Evolutionary conservation across 1,140 invertebrate species (phyloP).

Genomic region (Arion vulgaris): DNA sequence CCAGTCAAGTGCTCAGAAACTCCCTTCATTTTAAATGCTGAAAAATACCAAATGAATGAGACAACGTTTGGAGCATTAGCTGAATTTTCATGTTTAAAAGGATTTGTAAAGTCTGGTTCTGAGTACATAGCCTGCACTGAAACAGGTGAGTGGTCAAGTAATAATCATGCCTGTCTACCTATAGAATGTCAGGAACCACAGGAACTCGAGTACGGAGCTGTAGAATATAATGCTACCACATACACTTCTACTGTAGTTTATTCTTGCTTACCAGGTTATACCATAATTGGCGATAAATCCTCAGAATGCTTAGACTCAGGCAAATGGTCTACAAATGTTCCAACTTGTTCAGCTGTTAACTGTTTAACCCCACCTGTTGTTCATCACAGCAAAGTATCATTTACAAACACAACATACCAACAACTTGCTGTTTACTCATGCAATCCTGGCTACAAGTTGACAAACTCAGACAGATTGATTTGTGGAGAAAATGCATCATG

Average conservation of each 20-base stretch:
- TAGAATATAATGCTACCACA: slow-evolving; percentile 9
- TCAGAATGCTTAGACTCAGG: slow-evolving; percentile 20
- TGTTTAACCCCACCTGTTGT: neutral
- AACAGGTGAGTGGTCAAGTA: slow-evolving; percentile 22
- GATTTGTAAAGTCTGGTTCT: slow-evolving; percentile 52
- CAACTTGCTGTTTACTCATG: slow-evolving; percentile 2
- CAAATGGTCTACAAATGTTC: neutral
- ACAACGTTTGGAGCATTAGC: slow-evolving; percentile 28
- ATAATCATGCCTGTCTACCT: slow-evolving; percentile 19
- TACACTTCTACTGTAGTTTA: neutral
- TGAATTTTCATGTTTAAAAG: slow-evolving; percentile 77
- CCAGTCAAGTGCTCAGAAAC: neutral
- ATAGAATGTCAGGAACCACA: slow-evolving; percentile 34
- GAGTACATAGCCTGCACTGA: slow-evolving; percentile 31
- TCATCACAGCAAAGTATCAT: neutral
- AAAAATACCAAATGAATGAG: slow-evolving; percentile 18
- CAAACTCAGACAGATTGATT: neutral
- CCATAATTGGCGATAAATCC: neutral
- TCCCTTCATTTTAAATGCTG: neutral
- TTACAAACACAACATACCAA: slow-evolving; percentile 1
- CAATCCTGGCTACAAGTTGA: slow-evolving; percentile 9
- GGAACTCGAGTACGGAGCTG: neutral
- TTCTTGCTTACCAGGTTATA: slow-evolving; percentile 2
- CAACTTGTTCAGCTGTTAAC: slow-evolving; percentile 1
- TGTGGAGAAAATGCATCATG: slow-evolving; percentile 16